A percentile compares a stretch with the other conserved stretches of the same genome.
Conservation (phyloP, 2,113 vertebrate species). For the Neoarius graeffei region DNA sequence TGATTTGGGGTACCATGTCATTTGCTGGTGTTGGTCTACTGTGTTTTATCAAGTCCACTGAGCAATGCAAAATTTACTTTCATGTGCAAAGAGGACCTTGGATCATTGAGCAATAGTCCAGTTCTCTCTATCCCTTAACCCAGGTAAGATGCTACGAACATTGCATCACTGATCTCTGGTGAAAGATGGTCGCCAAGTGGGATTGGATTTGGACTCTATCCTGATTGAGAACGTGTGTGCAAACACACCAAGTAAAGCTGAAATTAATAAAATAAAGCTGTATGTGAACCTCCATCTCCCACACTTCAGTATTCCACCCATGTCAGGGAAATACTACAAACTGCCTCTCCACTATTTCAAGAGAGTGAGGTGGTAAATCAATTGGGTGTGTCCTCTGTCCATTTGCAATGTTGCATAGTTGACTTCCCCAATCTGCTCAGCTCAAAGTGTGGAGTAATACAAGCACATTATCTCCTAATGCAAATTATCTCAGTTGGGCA, state of each 20-base stretch:
- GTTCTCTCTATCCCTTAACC: no score
- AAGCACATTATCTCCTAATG: background rate
- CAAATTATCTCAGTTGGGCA: background rate
- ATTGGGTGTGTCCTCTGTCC: background rate
- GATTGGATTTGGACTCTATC: background rate
- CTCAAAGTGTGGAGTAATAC: background rate
- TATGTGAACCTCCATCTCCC: no score
- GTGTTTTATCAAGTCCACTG: no score
- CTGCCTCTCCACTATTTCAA: background rate
- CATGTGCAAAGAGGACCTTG: no score
- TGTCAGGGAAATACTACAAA: background rate
- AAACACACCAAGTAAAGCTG: no score
- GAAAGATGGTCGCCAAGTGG: background rate
- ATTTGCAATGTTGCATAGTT: background rate
- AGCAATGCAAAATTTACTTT: no score
- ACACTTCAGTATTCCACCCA: background rate
- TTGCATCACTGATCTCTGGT: background rate
- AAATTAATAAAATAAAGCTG: no score
- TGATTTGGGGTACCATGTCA: no score
- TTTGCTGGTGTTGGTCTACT: no score
- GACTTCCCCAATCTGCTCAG: background rate
- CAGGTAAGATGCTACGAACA: no score
- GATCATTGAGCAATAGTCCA: no score
- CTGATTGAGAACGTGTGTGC: background rate
- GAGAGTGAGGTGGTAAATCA: background rate